Percentiles rank a stretch among this genome's conserved stretches.
phyloP scores from a whole-genome alignment of 2,888 invertebrate species.

The Philaethria dido region DNA sequence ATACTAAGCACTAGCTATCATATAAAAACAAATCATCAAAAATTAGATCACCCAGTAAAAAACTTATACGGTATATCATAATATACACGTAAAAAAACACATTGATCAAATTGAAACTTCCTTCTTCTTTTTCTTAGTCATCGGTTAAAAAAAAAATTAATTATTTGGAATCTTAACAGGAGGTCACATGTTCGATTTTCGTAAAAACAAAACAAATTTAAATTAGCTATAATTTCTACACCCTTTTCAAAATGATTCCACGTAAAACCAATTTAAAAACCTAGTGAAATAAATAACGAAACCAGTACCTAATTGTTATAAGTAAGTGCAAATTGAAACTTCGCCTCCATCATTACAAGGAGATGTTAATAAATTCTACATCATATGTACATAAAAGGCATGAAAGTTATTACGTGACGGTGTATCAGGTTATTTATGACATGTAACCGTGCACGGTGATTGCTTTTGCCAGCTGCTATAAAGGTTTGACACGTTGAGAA shows the following conservation, averaged over 20 bases:
- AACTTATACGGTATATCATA: no score
- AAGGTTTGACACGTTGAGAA: not conserved
- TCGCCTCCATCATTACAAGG: conserved; percentile 36
- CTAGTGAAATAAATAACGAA: conserved; percentile 1
- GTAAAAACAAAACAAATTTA: no score
- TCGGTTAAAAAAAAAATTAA: no score
- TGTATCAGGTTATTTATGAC: conserved; percentile 28
- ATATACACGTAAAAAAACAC: no score
- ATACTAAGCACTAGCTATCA: no score
- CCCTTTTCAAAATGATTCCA: not conserved
- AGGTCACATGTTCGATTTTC: no score
- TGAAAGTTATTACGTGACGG: conserved; percentile 32
- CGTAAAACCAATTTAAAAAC: not conserved
- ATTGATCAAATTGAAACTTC: no score
- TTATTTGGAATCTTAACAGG: no score
- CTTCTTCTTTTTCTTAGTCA: no score
- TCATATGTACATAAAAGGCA: conserved; percentile 31
- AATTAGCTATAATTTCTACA: no score
- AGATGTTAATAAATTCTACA: conserved; percentile 27
- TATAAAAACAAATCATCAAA: no score
- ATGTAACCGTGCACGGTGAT: not conserved
- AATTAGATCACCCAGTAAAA: no score
- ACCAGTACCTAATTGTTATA: conserved; percentile 20
- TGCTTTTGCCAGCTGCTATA: not conserved
- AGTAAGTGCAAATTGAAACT: conserved; percentile 38